phyloP scores from a whole-genome alignment of 1,140 invertebrate species.

The Formica exsecta region DNA sequence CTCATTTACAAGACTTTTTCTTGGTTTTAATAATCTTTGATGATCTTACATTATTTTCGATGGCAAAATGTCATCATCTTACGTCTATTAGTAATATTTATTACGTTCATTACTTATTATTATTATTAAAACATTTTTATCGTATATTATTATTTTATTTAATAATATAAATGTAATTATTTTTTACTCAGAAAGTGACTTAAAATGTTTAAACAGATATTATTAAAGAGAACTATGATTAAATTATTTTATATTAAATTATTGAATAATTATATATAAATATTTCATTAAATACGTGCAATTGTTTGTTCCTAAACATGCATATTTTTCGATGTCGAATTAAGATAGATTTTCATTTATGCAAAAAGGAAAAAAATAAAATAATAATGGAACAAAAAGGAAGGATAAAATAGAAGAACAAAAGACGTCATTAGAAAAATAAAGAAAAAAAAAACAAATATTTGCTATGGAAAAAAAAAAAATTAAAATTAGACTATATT shows the following conservation, averaged over 20 bases:
- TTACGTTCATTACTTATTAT: background rate
- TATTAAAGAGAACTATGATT: background rate
- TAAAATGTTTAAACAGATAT: conserved; percentile 4
- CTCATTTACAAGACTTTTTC: background rate
- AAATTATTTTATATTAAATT: background rate
- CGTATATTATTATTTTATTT: background rate
- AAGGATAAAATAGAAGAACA: background rate
- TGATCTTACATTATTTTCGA: conserved; percentile 15
- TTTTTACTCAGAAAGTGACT: background rate
- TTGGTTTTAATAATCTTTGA: conserved; percentile 10
- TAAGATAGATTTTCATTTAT: conserved; percentile 20
- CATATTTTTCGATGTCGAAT: conserved; percentile 7
- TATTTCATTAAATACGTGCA: conserved; percentile 28
- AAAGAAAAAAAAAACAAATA: background rate
- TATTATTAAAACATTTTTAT: background rate
- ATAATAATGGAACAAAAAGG: conserved; percentile 12
- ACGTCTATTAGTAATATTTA: conserved; percentile 16
- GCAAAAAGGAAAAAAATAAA: conserved; percentile 17
- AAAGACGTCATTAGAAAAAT: background rate
- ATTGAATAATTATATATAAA: background rate
- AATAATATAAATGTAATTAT: background rate
- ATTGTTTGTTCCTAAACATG: conserved; percentile 38
- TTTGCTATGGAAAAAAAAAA: background rate
- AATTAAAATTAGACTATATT: background rate
- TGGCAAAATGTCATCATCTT: background rate